Percentiles rank a stretch among this genome's conserved stretches.
Conservation (phyloP, 2,797 vertebrate genomes). For the Limosa lapponica region DNA sequence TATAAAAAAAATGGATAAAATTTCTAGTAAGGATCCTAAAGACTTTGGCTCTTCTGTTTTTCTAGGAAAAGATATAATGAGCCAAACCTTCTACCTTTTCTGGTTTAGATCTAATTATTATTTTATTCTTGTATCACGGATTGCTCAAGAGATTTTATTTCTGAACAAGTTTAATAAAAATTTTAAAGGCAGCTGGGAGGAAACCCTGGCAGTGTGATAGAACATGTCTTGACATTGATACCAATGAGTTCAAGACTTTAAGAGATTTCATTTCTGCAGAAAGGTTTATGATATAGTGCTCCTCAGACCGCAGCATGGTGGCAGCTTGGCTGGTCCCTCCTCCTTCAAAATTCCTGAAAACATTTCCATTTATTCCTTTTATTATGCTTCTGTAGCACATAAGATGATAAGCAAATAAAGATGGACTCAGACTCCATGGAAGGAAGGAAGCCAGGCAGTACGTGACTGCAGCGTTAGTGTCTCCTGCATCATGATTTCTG, state of each 20-base stretch:
- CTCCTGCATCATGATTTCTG: no score
- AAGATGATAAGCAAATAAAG: background rate
- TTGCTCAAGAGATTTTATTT: background rate
- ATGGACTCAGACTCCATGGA: background rate
- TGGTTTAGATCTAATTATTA: background rate
- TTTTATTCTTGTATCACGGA: background rate
- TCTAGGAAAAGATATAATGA: background rate
- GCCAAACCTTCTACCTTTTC: fast-evolving
- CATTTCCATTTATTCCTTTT: background rate
- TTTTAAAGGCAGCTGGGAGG: background rate
- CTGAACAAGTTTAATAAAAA: background rate
- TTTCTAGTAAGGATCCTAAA: background rate
- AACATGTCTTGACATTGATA: background rate
- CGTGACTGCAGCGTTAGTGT: fast-evolving
- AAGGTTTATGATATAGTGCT: background rate
- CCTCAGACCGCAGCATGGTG: background rate
- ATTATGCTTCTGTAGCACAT: background rate
- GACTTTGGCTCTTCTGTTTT: background rate
- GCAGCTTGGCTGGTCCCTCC: background rate
- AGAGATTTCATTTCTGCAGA: background rate
- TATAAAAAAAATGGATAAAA: background rate
- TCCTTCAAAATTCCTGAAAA: background rate
- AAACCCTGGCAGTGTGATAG: background rate
- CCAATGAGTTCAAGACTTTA: background rate
- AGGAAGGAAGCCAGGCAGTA: background rate